A percentile compares a stretch with the other conserved stretches of the same genome.
These are phyloP conservation scores for Parnassius mnemosyne DNA, from an alignment of 2,888 invertebrate species.

Conservation along the genomic window DNA sequence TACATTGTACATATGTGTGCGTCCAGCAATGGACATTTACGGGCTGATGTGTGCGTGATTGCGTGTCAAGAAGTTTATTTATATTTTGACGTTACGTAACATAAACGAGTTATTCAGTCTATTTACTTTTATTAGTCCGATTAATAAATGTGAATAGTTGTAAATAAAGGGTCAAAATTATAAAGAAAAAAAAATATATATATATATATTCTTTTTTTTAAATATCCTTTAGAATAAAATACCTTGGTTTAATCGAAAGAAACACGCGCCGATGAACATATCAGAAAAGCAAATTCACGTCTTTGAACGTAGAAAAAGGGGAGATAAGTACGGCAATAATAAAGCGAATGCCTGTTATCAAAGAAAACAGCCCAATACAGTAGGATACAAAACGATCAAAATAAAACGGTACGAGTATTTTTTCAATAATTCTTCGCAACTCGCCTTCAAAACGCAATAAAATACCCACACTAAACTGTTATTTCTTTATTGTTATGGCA, in stretches of 20 bases:
- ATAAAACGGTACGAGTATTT: conserved; percentile 28
- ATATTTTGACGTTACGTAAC: too few relatives aligned
- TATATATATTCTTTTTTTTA: background rate
- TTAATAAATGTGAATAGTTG: too few relatives aligned
- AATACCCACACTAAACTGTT: conserved; percentile 51
- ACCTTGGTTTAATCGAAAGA: background rate
- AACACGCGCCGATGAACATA: conserved; percentile 16
- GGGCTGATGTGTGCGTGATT: too few relatives aligned
- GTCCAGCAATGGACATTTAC: too few relatives aligned
- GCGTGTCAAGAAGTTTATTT: too few relatives aligned
- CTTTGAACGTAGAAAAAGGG: conserved; percentile 20
- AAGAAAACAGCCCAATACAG: conserved; percentile 28
- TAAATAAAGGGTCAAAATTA: too few relatives aligned
- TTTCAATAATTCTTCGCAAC: conserved; percentile 34
- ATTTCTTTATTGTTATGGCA: conserved; percentile 60
- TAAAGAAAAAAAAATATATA: too few relatives aligned
- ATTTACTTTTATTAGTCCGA: too few relatives aligned
- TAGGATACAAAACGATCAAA: conserved; percentile 28
- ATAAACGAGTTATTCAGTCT: too few relatives aligned
- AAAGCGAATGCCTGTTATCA: conserved; percentile 25
- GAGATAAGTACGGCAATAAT: conserved; percentile 26
- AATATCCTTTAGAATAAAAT: conserved; percentile 3
- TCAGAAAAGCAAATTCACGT: conserved; percentile 23
- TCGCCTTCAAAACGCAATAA: conserved; percentile 50
- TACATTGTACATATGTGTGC: too few relatives aligned